Base-by-base conservation (phyloP, 2,797 vertebrate genomes). In the Spea hammondii region DNA sequence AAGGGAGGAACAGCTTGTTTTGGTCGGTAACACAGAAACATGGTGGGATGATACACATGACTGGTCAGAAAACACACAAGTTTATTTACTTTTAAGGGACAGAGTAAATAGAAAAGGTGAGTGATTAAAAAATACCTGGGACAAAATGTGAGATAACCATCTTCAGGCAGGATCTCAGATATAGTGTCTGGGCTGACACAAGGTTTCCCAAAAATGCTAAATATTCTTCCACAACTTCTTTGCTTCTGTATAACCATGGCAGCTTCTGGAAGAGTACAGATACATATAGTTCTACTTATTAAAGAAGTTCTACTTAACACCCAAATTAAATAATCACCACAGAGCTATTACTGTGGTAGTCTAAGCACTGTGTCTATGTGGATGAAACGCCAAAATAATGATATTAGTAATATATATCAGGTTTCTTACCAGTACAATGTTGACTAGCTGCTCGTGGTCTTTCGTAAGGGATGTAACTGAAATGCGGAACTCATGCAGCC, bases 151-250 rank as follows among this genome's bases (percentile, higher is more conserved):
- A 94, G 46, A 94, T 87, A 13, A 96, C 91, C 93, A 95, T 97
- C 70, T 87, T 91, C 8, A 99, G 94, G 84, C 96, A 98, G 0
- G 94, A 86, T 60, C 96, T 88, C 50, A 99, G 91, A 80, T 95
- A 97, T 59, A 98, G 94, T 0, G 97, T 99, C 89, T 99, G 97
- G 0, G 97, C 97, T 0, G 97, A 98, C 5, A 99, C 95, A n/a
- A 99, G 93, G 84, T 96, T 97, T 51, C 94, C 88, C 65, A 99
- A 93, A 83, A 99, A 99, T 53, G 93, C 88, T 89, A 99, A 85
- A 76, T 97, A 99, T 74, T 98, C 97, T 5, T 98, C 96, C 78
- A 96, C 94, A 46, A 99, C 97, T 0, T 90, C 88, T 13, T 82
- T 90, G 86, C 95, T 94, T 79, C 97, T 92, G 8, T 88, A 91